phyloP scores from a whole-genome alignment of 2,888 invertebrate genomes.

The Sericinus montela region DNA sequence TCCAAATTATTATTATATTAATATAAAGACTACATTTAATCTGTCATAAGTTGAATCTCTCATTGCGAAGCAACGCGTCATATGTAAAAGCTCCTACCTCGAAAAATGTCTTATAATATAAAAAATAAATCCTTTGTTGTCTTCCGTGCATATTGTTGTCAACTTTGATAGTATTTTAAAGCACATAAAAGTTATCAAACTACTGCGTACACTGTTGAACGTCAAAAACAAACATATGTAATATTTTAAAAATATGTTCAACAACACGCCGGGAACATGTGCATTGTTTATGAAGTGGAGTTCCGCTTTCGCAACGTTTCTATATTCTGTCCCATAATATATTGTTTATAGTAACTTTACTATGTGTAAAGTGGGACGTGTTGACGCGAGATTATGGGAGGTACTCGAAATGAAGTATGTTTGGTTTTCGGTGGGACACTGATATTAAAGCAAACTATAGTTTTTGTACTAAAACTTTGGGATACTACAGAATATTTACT shows the following conservation, averaged over 20 bases:
- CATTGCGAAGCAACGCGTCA: too few species aligned
- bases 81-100: too few species aligned
- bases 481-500: too few species aligned
- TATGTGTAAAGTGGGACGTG: constrained; percentile 56
- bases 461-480: too few species aligned
- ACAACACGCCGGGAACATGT: constrained; percentile 36
- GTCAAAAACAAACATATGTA: constrained; percentile 1
- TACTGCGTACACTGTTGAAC: not conserved
- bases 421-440: constrained; percentile 24
- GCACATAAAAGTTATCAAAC: not conserved
- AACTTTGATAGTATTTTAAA: too few species aligned
- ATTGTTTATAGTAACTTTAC: constrained; percentile 38
- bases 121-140: too few species aligned
- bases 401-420: constrained; percentile 29
- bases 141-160: too few species aligned
- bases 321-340: constrained; percentile 30
- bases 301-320: constrained; percentile 22
- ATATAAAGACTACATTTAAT: too few species aligned
- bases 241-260: constrained; percentile 2
- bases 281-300: constrained; percentile 30
- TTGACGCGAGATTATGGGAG: constrained; percentile 43
- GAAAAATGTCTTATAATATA: too few species aligned
- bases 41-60: too few species aligned
- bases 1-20: too few species aligned
- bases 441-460: too few species aligned